Percentiles rank a stretch among this genome's conserved stretches.
Conservation (phyloP, 2,797 vertebrate species). For the Loris lydekkerianus region DNA sequence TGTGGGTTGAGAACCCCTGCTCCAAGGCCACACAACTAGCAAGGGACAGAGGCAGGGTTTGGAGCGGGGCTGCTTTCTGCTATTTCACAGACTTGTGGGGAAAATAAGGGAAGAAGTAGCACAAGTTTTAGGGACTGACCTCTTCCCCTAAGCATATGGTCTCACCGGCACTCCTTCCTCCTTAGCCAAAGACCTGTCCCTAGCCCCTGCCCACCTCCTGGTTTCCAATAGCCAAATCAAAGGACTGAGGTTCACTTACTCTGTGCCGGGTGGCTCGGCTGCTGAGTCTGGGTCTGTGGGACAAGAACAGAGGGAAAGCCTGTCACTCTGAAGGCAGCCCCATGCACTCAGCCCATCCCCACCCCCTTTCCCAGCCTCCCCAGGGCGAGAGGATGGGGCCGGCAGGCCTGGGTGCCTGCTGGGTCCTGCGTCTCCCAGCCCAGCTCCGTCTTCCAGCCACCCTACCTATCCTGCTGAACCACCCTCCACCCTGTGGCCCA, state of each 20-base stretch:
- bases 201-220: not conserved
- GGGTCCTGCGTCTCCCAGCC: not conserved
- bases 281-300: constrained; percentile 72
- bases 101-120: not conserved
- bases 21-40: not conserved
- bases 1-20: not conserved
- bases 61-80: not conserved
- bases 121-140: not conserved
- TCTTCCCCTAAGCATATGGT: not conserved
- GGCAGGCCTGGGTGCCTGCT: constrained; percentile 13
- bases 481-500: not conserved
- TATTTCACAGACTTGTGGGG: not conserved
- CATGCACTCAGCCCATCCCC: not conserved
- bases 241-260: constrained; percentile 78
- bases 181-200: not conserved
- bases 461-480: constrained; percentile 55
- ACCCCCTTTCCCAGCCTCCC: not conserved
- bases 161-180: not conserved
- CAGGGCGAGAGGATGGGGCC: not conserved
- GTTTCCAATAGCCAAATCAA: not conserved
- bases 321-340: not conserved
- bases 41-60: not conserved
- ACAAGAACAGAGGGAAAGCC: not conserved
- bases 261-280: constrained; percentile 57
- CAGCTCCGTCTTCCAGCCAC: not conserved